Conservation (phyloP, 1,140 invertebrate genomes). For the Limonius californicus region DNA sequence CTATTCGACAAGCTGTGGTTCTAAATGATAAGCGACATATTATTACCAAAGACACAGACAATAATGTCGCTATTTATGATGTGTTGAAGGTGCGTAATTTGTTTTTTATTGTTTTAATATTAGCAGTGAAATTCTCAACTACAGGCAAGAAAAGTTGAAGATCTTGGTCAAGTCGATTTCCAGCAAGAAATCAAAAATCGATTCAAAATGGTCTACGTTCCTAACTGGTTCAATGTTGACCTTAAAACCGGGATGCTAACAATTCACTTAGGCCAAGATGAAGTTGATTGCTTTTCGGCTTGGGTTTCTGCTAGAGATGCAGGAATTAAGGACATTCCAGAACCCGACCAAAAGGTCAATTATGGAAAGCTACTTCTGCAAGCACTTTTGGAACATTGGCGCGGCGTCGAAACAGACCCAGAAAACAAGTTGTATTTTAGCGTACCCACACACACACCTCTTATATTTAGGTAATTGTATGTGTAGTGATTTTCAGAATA, state of each 20-base stretch:
- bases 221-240: constrained; percentile 99
- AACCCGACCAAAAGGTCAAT: constrained; percentile 91
- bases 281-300: constrained; percentile 95
- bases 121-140: constrained; percentile 23
- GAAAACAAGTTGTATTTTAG: constrained; percentile 83
- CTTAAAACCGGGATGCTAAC: constrained; percentile 99
- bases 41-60: constrained; percentile 93
- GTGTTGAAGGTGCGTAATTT: constrained; percentile 90
- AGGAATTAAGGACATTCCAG: constrained; percentile 72
- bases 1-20: constrained; percentile 56
- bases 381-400: constrained; percentile 95
- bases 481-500: no score
- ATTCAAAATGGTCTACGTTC: constrained; percentile 93
- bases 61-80: constrained; percentile 95
- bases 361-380: constrained; percentile 92
- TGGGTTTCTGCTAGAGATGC: constrained; percentile 98
- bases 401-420: constrained; percentile 62
- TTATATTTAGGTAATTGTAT: constrained; percentile 90
- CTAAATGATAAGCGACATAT: constrained; percentile 96
- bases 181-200: constrained; percentile 92
- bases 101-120: no score
- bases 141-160: constrained; percentile 83
- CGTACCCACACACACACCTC: constrained; percentile 92
- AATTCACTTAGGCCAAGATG: constrained; percentile 94
- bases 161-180: constrained; percentile 88